phyloP scores from a whole-genome alignment of 2,113 vertebrate genomes.

The Cochlearius cochlearius region DNA sequence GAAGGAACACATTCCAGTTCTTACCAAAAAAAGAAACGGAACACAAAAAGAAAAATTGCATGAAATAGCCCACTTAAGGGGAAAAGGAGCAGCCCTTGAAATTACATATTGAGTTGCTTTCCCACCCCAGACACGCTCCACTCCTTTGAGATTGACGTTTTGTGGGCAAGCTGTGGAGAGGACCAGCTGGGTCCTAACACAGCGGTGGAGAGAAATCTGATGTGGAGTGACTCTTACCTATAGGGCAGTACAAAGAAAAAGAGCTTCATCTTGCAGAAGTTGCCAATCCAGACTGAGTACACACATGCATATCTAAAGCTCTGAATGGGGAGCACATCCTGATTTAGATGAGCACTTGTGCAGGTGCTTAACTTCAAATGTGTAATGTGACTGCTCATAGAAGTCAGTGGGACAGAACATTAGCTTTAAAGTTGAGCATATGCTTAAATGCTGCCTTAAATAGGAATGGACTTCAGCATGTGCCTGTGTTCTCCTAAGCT shows the following conservation, averaged over 20 bases:
- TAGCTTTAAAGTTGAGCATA: conserved; percentile 14
- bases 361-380: not conserved
- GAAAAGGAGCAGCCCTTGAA: not conserved
- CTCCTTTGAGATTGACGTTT: not conserved
- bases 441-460: conserved; percentile 57
- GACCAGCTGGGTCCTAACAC: not conserved
- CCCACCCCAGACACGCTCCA: not conserved
- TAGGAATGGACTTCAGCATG: conserved; percentile 8
- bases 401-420: not conserved
- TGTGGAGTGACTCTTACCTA: not conserved
- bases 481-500: conserved; percentile 36
- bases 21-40: not conserved
- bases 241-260: not conserved
- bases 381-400: not conserved
- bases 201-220: not conserved
- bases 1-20: not conserved
- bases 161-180: not conserved
- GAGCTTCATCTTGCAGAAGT: not conserved
- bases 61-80: not conserved
- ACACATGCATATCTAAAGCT: not conserved
- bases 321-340: not conserved
- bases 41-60: not conserved
- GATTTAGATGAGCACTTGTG: not conserved
- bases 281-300: not conserved
- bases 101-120: not conserved